Conservation (phyloP, 2,888 invertebrate genomes). For the Zele albiditarsus region DNA sequence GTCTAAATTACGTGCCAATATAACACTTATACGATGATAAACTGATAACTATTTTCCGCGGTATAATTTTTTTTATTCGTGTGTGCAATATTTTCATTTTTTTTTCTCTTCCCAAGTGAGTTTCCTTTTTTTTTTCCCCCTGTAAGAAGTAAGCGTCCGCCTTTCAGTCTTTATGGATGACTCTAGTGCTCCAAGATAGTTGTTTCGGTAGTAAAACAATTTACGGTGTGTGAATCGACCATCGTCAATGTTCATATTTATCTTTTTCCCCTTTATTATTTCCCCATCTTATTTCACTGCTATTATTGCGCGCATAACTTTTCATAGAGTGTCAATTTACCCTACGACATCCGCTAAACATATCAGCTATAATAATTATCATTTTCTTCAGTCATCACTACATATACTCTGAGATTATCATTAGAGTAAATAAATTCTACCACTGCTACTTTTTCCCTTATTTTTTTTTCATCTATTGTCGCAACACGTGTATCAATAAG, state of each 20-base stretch:
- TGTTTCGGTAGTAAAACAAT: conserved; percentile 11
- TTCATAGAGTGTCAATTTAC: neutral
- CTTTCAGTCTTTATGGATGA: conserved; percentile 48
- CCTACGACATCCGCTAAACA: neutral
- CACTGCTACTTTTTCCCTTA: conserved; percentile 15
- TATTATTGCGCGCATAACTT: conserved; percentile 1
- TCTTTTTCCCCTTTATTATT: neutral
- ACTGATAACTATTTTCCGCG: neutral
- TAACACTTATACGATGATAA: neutral
- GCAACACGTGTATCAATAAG: conserved; percentile 34
- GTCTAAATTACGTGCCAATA: neutral
- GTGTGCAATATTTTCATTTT: too few species aligned
- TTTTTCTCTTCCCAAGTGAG: neutral
- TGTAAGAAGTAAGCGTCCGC: conserved; percentile 41
- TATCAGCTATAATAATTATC: neutral
- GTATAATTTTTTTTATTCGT: too few species aligned
- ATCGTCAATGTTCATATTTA: conserved; percentile 27
- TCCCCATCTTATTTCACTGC: neutral
- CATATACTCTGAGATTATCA: conserved; percentile 2
- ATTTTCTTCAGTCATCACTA: neutral
- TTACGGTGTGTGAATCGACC: conserved; percentile 2
- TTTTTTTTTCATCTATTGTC: conserved; percentile 29
- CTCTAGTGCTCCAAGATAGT: conserved; percentile 38
- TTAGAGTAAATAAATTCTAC: conserved; percentile 36
- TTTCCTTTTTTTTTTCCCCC: neutral